Evolutionary conservation across 2,797 vertebrate species (phyloP), one percentile per base, ranked within the genome.

Genomic region (Phalanger gymnotis): DNA sequence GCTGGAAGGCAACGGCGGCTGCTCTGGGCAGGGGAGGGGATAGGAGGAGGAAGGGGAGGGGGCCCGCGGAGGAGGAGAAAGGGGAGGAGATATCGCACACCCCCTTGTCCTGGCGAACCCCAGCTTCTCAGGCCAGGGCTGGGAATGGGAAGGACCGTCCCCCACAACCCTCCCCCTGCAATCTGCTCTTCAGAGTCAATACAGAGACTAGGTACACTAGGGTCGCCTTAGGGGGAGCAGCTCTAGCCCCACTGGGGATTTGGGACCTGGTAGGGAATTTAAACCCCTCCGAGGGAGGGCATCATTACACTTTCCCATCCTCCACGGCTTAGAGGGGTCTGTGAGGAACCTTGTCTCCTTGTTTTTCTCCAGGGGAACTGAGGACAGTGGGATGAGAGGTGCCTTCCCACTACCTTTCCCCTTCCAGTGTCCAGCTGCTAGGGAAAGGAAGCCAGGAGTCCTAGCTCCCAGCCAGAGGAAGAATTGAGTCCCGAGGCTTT

Each of bases 61-160:
- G 91, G 90, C 28, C 51, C 95, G 94, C 66, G 95, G 94, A 81
- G 97, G 90, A 91, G 97, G 94, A 97, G 97, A 96, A 97, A 97
- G 97, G 97, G 98, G 98, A 94, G 98, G 98, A 97, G 97, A 98
- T 95, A 95, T 92, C 87, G 53, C 57, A 16, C 90, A 90, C 87
- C 95, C 96, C 92, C 2, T 1, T 31, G 93, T 90, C 47, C 57
- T 0, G 54, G 91, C 52, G 54, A 66, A 73, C 96, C 94, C 92
- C 57, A 34, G 51, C 55, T 92, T 94, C 58, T 51, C 1, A 53
- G 0, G 53, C 96, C 90, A 73, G 97, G 96, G 92, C 96, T 57
- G 5, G 7, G 87, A 54, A 2, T 54, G 92, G 53, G n/a, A 53
- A 93, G 73, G 93, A 0, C 34, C 90, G 57, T 51, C 89, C 53